A percentile compares a stretch with the other conserved stretches of the same genome.
phyloP scores from a whole-genome alignment of 2,113 vertebrate genomes.

The Phycodurus eques region DNA sequence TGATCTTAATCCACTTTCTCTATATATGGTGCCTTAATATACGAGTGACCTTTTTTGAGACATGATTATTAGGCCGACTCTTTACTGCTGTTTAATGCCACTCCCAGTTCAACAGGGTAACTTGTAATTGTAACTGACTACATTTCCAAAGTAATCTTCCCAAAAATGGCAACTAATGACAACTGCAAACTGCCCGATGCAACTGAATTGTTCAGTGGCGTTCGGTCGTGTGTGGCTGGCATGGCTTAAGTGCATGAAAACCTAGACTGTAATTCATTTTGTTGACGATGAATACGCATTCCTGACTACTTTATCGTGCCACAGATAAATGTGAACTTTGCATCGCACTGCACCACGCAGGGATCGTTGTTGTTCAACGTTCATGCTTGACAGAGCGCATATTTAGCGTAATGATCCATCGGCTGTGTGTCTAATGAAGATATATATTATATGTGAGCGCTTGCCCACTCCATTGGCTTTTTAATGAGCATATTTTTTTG shows the following conservation, averaged over 20 bases:
- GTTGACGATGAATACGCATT: neutral
- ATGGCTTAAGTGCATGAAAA: neutral
- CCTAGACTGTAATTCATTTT: neutral
- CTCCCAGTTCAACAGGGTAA: no score
- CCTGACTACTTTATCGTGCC: neutral
- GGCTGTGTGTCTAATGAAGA: slow-evolving; percentile 56
- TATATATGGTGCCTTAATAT: no score
- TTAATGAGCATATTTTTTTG: slow-evolving; percentile 59
- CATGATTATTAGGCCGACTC: no score
- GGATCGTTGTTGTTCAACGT: slow-evolving; percentile 35
- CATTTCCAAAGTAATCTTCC: no score
- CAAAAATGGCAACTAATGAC: neutral
- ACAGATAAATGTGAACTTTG: slow-evolving; percentile 22
- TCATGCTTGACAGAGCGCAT: slow-evolving; percentile 36
- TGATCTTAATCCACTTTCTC: no score
- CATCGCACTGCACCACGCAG: slow-evolving; percentile 17
- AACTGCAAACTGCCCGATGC: neutral
- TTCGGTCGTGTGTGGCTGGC: neutral
- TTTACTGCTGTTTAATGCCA: no score
- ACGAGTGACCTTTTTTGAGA: no score
- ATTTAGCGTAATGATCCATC: slow-evolving; percentile 63
- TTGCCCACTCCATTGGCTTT: slow-evolving; percentile 39
- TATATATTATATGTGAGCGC: slow-evolving; percentile 46
- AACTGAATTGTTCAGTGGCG: neutral
- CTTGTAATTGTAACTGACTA: no score